A percentile compares a stretch with the other conserved stretches of the same genome.
Conservation (phyloP, 2,797 vertebrate species). For the Ispidina picta region DNA sequence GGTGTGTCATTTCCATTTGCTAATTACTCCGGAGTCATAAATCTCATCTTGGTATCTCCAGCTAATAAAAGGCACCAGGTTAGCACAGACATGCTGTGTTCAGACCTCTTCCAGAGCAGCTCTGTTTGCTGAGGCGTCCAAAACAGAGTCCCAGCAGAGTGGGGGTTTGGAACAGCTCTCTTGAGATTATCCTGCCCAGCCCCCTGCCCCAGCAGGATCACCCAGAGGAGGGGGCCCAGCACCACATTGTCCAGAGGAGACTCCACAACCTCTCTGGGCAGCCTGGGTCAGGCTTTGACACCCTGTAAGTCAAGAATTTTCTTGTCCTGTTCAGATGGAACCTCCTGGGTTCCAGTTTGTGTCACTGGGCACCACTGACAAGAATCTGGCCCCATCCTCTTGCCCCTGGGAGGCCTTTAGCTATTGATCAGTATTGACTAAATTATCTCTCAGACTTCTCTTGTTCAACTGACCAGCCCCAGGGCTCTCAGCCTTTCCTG, state of each 20-base stretch:
- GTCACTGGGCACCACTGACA: too few species aligned
- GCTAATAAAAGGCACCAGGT: neutral
- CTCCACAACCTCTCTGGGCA: neutral
- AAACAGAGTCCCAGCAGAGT: neutral
- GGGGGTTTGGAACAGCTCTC: neutral
- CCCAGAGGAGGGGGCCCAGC: neutral
- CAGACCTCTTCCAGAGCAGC: neutral
- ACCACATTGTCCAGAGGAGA: neutral
- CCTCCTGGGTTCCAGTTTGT: too few species aligned
- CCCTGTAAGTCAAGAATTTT: too few species aligned
- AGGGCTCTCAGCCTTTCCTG: too few species aligned
- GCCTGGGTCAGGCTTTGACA: neutral
- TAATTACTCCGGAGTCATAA: neutral
- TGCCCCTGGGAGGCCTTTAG: too few species aligned
- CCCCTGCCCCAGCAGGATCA: neutral
- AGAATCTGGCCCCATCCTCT: too few species aligned
- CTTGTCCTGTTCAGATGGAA: too few species aligned
- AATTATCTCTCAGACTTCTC: too few species aligned
- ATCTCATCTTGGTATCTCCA: neutral
- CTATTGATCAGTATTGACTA: too few species aligned
- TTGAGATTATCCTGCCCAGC: neutral
- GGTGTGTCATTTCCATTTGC: neutral
- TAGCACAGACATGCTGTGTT: neutral
- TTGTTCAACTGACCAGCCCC: too few species aligned
- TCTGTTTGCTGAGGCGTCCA: too few species aligned